phyloP scores from a whole-genome alignment of 2,888 invertebrate species.

The Ophioninae sp. region DNA sequence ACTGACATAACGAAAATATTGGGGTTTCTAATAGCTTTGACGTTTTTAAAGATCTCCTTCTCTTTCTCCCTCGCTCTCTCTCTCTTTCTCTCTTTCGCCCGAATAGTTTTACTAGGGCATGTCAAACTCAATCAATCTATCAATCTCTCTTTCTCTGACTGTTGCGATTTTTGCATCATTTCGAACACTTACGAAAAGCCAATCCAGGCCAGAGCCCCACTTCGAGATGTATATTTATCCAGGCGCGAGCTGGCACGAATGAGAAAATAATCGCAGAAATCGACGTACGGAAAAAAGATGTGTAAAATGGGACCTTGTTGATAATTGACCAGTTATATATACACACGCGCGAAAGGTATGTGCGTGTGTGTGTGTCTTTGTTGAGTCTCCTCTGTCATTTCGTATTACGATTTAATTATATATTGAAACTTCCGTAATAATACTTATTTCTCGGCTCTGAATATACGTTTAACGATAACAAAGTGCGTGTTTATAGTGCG shows the following conservation, averaged over 20 bases:
- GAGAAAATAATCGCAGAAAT: constrained; percentile 29
- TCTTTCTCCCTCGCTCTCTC: neutral
- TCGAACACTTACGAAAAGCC: constrained; percentile 8
- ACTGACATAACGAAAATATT: no score
- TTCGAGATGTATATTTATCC: constrained; percentile 19
- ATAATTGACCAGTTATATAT: constrained; percentile 27
- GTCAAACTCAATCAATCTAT: no score
- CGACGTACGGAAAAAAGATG: neutral
- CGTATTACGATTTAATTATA: constrained; percentile 33
- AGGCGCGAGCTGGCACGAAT: constrained; percentile 31
- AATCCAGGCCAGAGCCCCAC: constrained; percentile 29
- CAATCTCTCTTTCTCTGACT: neutral
- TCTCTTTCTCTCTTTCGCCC: neutral
- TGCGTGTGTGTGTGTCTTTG: no score
- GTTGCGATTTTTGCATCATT: neutral
- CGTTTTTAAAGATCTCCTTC: neutral
- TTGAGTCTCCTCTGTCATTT: neutral
- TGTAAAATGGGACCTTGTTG: constrained; percentile 14
- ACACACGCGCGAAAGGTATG: no score
- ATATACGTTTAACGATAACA: neutral
- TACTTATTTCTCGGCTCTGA: constrained; percentile 13
- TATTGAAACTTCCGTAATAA: constrained; percentile 13
- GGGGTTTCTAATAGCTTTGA: no score
- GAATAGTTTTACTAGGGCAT: no score
- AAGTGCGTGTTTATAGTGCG: neutral